Conservation (phyloP, 2,888 invertebrate species). For the Graphium colonna region DNA sequence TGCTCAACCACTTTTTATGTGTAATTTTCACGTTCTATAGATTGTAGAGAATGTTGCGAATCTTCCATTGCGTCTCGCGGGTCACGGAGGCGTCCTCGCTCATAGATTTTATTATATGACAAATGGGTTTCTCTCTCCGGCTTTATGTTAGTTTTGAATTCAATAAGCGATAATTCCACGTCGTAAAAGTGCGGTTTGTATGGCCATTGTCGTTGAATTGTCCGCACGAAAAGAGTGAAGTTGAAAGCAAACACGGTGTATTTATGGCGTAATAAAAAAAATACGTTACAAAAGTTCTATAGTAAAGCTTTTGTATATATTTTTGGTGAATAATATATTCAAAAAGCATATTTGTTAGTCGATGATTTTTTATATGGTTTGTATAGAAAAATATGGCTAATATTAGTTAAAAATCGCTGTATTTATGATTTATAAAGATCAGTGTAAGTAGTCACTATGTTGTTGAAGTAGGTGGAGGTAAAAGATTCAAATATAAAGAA, state of each 20-base stretch:
- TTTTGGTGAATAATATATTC: too few relatives aligned
- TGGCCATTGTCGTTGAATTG: conserved; percentile 42
- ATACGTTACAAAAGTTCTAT: conserved; percentile 15
- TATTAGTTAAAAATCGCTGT: too few relatives aligned
- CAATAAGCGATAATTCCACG: conserved; percentile 44
- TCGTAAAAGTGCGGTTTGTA: conserved; percentile 56
- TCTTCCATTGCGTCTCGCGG: conserved; percentile 66
- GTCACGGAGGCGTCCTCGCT: conserved; percentile 47
- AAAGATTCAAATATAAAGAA: too few relatives aligned
- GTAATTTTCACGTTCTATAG: conserved; percentile 69
- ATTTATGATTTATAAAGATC: too few relatives aligned
- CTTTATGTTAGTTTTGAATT: conserved; percentile 43
- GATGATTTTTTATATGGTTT: too few relatives aligned
- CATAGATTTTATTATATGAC: conserved; percentile 60
- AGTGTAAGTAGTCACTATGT: too few relatives aligned
- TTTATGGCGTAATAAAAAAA: conserved; percentile 33
- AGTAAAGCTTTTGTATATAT: too few relatives aligned
- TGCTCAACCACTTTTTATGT: conserved; percentile 65
- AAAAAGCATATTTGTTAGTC: too few relatives aligned
- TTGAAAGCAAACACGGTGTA: conserved; percentile 50
- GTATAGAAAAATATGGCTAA: too few relatives aligned
- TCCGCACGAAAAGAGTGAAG: conserved; percentile 41
- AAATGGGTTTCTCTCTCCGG: conserved; percentile 59
- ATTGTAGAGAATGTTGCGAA: conserved; percentile 56
- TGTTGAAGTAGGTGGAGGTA: too few relatives aligned